Conservation (phyloP, 1,140 invertebrate genomes). For the Capitella teleta region DNA sequence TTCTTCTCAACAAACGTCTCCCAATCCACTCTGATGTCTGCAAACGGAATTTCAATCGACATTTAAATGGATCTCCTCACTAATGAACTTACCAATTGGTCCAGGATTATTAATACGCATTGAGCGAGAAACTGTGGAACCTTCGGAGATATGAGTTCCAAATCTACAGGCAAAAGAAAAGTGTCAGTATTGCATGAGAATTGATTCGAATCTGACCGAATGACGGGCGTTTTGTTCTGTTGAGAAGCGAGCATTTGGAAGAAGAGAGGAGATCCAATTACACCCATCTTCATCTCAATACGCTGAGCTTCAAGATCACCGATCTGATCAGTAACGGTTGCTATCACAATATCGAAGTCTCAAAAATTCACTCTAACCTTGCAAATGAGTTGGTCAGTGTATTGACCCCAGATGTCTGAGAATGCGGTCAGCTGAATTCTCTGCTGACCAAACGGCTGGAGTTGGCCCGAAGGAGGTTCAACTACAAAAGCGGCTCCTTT, state of each 20-base stretch:
- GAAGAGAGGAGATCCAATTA: slow-evolving; percentile 31
- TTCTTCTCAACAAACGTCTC: slow-evolving; percentile 21
- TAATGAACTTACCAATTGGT: no score
- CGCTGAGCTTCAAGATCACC: slow-evolving; percentile 19
- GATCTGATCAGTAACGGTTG: no score
- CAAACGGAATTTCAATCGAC: no score
- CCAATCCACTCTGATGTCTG: slow-evolving; percentile 38
- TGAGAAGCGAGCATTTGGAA: slow-evolving; percentile 21
- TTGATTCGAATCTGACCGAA: no score
- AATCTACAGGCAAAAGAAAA: no score
- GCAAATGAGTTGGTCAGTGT: slow-evolving; percentile 24
- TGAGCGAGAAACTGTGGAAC: no score
- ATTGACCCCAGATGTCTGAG: slow-evolving; percentile 38
- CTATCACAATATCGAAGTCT: neutral
- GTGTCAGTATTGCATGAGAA: no score
- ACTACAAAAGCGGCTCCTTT: slow-evolving; percentile 24
- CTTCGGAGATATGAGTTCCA: no score
- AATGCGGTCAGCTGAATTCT: slow-evolving; percentile 27
- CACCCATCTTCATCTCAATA: slow-evolving; percentile 27
- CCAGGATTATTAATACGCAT: no score
- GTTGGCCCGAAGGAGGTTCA: slow-evolving; percentile 16
- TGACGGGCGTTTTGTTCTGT: no score
- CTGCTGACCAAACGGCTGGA: slow-evolving; percentile 23
- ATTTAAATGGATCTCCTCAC: neutral
- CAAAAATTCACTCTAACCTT: slow-evolving; percentile 16